A percentile compares a stretch with the other conserved stretches of the same genome.
Evolutionary conservation across 1,140 invertebrate species (phyloP).

Genomic region (Zaprionus tsacasi): DNA sequence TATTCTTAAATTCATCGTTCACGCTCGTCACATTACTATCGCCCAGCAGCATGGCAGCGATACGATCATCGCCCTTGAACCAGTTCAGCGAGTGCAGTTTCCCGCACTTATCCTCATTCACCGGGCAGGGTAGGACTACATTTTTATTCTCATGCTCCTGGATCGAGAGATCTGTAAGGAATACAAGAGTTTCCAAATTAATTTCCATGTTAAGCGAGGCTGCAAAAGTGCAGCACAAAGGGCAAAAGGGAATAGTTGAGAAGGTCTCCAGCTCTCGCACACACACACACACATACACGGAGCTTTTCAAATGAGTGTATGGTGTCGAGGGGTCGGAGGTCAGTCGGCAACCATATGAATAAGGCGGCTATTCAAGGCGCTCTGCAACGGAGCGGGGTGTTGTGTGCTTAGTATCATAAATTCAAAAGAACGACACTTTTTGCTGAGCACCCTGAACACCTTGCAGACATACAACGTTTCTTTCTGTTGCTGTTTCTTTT

Average conservation of each 20-base stretch:
- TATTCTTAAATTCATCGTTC: slow-evolving; percentile 89
- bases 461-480: slow-evolving; percentile 19
- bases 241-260: slow-evolving; percentile 9
- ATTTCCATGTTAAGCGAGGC: slow-evolving; percentile 38
- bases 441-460: slow-evolving; percentile 25
- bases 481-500: neutral
- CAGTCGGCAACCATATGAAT: slow-evolving; percentile 46
- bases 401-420: slow-evolving; percentile 56
- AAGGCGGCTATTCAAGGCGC: slow-evolving; percentile 39
- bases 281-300: slow-evolving; percentile 7
- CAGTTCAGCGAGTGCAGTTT: slow-evolving; percentile 95
- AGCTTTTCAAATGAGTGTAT: slow-evolving; percentile 38
- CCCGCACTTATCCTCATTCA: slow-evolving; percentile 91
- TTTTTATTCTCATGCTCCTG: slow-evolving; percentile 86
- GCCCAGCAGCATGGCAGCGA: slow-evolving; percentile 92
- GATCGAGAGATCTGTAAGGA: slow-evolving; percentile 73
- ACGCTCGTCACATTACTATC: slow-evolving; percentile 87
- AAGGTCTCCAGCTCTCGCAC: slow-evolving; percentile 9
- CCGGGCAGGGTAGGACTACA: slow-evolving; percentile 89
- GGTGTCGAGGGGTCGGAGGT: neutral
- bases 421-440: slow-evolving; percentile 59
- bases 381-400: slow-evolving; percentile 15
- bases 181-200: slow-evolving; percentile 18
- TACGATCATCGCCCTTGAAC: slow-evolving; percentile 92
- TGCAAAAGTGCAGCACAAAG: slow-evolving; percentile 48